Conservation (phyloP, 53 echinoderm and acorn worm species). For the Hippasteria phrygiana region DNA sequence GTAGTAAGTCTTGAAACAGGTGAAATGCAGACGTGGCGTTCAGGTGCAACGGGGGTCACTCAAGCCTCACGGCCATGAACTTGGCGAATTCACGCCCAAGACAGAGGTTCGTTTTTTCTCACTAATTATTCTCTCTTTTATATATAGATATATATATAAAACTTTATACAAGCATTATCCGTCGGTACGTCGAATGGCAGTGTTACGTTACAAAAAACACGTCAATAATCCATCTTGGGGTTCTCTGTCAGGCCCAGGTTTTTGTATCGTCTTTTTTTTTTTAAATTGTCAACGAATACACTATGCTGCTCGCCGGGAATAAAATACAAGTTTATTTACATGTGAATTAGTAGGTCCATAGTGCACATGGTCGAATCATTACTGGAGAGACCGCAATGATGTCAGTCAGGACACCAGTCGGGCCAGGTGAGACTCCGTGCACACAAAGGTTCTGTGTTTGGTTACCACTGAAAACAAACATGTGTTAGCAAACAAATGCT, state of each 20-base stretch:
- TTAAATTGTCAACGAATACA: slow-evolving; percentile 50
- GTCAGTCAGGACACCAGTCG: slow-evolving; percentile 29
- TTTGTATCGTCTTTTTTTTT: neutral
- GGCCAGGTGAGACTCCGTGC: neutral
- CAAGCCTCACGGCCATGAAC: slow-evolving; percentile 34
- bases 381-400: slow-evolving; percentile 18
- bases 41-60: slow-evolving; percentile 44
- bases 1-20: slow-evolving; percentile 51
- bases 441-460: neutral
- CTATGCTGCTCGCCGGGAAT: slow-evolving; percentile 62
- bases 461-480: slow-evolving; percentile 32
- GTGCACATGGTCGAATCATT: neutral
- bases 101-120: slow-evolving; percentile 34
- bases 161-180: slow-evolving; percentile 38
- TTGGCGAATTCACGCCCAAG: slow-evolving; percentile 33
- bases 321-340: slow-evolving; percentile 59
- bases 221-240: slow-evolving; percentile 18
- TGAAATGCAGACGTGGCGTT: neutral
- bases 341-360: slow-evolving; percentile 2
- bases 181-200: slow-evolving; percentile 57
- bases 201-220: slow-evolving; percentile 49
- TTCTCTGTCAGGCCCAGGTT: slow-evolving; percentile 5
- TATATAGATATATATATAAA: no score
- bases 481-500: neutral
- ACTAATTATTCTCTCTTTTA: slow-evolving; percentile 30